Evolutionary conservation across 2,113 vertebrate genomes (phyloP).

Genomic region (Crotalus helleri): DNA sequence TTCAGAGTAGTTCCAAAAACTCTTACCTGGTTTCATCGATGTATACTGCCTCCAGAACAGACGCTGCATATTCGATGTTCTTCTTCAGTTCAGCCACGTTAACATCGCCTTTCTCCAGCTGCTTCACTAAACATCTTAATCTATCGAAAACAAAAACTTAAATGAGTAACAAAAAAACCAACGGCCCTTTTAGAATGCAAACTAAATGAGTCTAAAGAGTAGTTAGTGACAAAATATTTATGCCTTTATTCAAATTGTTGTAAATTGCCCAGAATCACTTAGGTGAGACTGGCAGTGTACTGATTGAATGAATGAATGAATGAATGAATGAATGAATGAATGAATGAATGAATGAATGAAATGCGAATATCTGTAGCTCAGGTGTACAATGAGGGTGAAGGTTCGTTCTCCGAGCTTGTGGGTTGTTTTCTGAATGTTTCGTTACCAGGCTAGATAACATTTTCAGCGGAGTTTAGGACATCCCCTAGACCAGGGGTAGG

Average conservation of each 20-base stretch:
- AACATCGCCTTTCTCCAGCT: constrained; percentile 91
- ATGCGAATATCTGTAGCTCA: no score
- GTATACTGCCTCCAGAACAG: constrained; percentile 93
- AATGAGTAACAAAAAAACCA: not conserved
- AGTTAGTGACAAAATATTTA: not conserved
- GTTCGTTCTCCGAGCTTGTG: no score
- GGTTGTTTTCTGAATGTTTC: no score
- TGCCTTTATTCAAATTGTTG: not conserved
- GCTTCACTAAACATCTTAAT: constrained; percentile 91
- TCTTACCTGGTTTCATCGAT: constrained; percentile 94
- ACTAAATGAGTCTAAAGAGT: not conserved
- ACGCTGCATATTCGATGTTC: constrained; percentile 93
- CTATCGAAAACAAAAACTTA: constrained; percentile 60
- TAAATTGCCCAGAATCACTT: not conserved
- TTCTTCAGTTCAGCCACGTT: constrained; percentile 89
- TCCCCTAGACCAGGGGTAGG: no score
- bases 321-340: no score
- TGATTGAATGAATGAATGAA: no score
- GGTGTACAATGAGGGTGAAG: no score
- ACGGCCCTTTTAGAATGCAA: not conserved
- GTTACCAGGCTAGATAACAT: no score
- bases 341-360: no score
- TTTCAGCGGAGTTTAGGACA: no score
- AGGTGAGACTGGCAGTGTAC: not conserved
- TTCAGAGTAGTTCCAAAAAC: not conserved